Evolutionary conservation across 2,113 vertebrate genomes (phyloP).

Genomic region (Mobula birostris): DNA sequence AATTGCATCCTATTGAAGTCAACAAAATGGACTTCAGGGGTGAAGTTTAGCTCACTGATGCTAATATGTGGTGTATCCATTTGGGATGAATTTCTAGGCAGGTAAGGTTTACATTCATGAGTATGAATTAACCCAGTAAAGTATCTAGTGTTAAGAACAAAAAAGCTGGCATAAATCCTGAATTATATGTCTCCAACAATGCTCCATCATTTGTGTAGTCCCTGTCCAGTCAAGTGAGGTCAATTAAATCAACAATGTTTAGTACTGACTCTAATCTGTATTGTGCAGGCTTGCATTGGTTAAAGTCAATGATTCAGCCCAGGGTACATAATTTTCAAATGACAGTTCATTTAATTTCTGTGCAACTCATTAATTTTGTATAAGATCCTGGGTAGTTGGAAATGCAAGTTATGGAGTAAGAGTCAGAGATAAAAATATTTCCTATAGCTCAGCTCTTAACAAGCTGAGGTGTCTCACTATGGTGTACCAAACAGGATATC

Average conservation of each 20-base stretch:
- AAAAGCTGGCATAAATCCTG: background rate
- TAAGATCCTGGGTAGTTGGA: background rate
- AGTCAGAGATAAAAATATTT: background rate
- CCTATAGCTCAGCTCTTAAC: background rate
- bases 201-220: no score
- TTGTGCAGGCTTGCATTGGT: background rate
- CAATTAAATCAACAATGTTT: background rate
- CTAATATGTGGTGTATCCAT: no score
- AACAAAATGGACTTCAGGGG: no score
- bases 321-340: background rate
- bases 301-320: background rate
- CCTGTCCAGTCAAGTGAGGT: background rate
- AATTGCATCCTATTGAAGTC: no score
- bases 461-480: background rate
- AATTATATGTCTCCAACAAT: background rate
- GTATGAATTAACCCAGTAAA: background rate
- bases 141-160: background rate
- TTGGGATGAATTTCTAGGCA: background rate
- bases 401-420: background rate
- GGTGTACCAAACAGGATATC: background rate
- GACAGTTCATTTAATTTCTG: background rate
- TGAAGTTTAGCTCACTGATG: no score
- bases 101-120: background rate
- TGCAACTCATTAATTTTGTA: background rate
- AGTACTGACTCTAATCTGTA: background rate